These are phyloP conservation scores for Parauchenoglanis ngamensis DNA, from an alignment of 2,797 vertebrate genomes.

Conservation along the genomic window DNA sequence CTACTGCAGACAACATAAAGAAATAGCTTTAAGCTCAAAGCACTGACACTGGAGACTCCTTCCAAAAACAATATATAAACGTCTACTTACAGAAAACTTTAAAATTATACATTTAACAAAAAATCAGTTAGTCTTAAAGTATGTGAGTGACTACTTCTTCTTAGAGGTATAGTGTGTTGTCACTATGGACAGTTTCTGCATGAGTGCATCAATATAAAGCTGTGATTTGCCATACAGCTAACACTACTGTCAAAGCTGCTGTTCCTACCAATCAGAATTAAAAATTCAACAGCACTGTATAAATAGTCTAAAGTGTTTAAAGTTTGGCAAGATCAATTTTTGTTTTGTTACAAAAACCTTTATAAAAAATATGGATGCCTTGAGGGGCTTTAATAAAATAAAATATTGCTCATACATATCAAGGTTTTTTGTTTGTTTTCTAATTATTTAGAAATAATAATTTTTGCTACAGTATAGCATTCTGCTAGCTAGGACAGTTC, in stretches of 20 bases:
- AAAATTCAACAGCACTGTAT: not conserved
- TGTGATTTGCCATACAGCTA: not conserved
- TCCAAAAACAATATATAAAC: not conserved
- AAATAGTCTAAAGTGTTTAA: not conserved
- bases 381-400: not conserved
- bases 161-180: not conserved
- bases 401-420: constrained; percentile 10
- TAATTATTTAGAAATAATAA: not conserved
- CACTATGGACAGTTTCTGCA: not conserved
- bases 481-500: not conserved
- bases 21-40: not conserved
- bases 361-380: not conserved
- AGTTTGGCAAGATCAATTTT: not conserved
- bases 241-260: not conserved
- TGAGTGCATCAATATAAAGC: not conserved
- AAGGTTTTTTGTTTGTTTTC: not conserved
- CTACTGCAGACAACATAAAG: not conserved
- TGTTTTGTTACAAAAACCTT: not conserved
- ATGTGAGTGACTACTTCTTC: not conserved
- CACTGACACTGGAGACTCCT: not conserved
- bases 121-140: not conserved
- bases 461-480: not conserved
- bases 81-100: not conserved
- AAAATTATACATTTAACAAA: not conserved
- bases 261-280: not conserved